Base-by-base conservation (phyloP, 1,140 invertebrate genomes). In the Musca vetustissima region DNA sequence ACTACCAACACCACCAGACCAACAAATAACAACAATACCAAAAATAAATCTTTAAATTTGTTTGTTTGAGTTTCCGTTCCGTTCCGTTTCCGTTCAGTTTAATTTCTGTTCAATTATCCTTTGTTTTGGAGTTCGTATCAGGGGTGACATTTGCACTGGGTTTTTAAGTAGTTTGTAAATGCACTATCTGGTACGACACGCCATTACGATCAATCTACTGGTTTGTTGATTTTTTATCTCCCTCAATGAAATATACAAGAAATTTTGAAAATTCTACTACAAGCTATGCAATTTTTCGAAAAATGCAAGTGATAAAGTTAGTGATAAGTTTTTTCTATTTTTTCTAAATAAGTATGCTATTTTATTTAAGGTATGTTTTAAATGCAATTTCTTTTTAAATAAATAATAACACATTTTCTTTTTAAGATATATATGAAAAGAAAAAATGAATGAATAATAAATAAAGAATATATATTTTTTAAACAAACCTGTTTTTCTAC, bases 171-270 rank as follows among this genome's bases (percentile, higher is more conserved):
- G 76, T 84, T 88, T 97, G 95, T 97, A 97, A 97, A 97, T 97
- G 95, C 95, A 97, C 95, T 95, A 95, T 97, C 95, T 97, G 95
- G 95, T 97, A 97, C 95, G 94, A 94, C 93, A 96, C 90, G 89
- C 87, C 87, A 86, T 83, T 82, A 83, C 84, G 86, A 84, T 82
- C 84, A 83, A 81, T 81, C 79, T 79, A 78, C 79, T 73, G 73
- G 70, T 75, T 76, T 76, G 57, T 36, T 43, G 28, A 8, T 43
- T 43, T 43, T 43, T 43, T 13, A 13, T 43, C 6, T n/a, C n/a
- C n/a, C n/a, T n/a, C 6, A 13, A 43, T 61, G 32, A 61, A 43
- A 61, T 55, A 61, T 57, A 28, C 22, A 57, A 32, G 9, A 8
- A 75, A 74, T 79, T 76, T 72, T 72, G 69, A 64, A 74, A 70